Evolutionary conservation across 1,140 invertebrate genomes (phyloP).

Genomic region (Drosophila mayri): DNA sequence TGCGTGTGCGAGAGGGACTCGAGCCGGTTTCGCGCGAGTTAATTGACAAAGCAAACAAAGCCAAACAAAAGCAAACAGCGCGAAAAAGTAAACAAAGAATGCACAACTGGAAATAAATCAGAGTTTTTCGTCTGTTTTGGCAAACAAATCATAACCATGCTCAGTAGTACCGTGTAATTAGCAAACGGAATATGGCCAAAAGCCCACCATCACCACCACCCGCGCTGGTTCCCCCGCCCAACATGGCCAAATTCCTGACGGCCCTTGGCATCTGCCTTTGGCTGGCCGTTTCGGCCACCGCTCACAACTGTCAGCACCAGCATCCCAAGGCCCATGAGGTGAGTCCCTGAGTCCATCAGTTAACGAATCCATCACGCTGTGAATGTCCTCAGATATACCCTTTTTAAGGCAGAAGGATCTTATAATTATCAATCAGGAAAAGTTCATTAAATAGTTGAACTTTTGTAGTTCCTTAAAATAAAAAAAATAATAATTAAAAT

Average conservation of each 20-base stretch:
- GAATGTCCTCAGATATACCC: background rate
- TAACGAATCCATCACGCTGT: background rate
- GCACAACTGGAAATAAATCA: conserved; percentile 2
- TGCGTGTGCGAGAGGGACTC: conserved; percentile 43
- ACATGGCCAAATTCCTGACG: conserved; percentile 19
- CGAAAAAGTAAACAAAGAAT: conserved; percentile 38
- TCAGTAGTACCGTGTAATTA: conserved; percentile 18
- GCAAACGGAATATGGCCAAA: conserved; percentile 26
- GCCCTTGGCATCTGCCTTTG: conserved; percentile 39
- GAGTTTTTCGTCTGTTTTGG: background rate
- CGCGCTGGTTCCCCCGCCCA: background rate
- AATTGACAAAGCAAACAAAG: conserved; percentile 71
- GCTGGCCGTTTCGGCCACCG: conserved; percentile 32
- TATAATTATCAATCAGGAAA: too few relatives aligned
- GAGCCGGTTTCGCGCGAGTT: conserved; percentile 64
- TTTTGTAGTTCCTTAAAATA: too few relatives aligned
- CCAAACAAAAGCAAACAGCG: conserved; percentile 43
- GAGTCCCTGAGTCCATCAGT: conserved; percentile 44
- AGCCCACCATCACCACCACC: conserved; percentile 1
- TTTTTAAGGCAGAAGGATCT: background rate
- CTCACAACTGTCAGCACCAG: conserved; percentile 81
- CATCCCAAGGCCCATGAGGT: conserved; percentile 83
- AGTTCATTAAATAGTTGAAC: too few relatives aligned
- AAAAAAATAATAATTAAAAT: too few relatives aligned
- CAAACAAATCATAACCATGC: conserved; percentile 10